Evolutionary conservation across 2,113 vertebrate species (phyloP), one percentile per base, ranked within the genome.

Genomic region (Embiotoca jacksoni): DNA sequence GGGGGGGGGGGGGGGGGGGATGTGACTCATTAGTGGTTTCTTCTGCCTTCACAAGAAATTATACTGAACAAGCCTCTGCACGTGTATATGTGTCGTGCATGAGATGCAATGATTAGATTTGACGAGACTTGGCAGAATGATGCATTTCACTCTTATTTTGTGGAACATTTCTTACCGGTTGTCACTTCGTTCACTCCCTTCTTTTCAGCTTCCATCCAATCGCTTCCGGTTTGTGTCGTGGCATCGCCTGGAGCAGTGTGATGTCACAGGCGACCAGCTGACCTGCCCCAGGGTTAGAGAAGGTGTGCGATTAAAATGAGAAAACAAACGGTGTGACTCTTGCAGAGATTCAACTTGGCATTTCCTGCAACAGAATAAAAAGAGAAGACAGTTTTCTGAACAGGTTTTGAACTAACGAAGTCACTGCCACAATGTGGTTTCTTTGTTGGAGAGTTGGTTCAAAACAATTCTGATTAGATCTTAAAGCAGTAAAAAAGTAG

Each of bases 211-310:
- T 90, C 97, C 96, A 52, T 97, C 96, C 71, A 95, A 96, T 80
- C 93, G 93, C 23, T 97, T 95, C 87, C 95, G 95, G 67, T 96
- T 96, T 69, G 91, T 95, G 23, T 90, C 92, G 49, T 98, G 97
- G 98, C 92, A 94, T 70, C 91, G 94, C 60, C 80, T 98, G 89
- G 94, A 96, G 69, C 94, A 96, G 57, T 95, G 95, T 61, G 93
- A 95, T 32, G 87, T 99, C 86, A 93, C 75, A 67, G 98, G 97
- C 71, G 94, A 96, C 89, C 97, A 97, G 90, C 96, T 99, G 82
- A 92, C 9, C 75, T 97, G 96, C 63, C 98, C 97, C 78, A 94
- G 97, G 89, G 95, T 99, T 82, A 95, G 97, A 95, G 93, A 98
- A 96, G 97, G 97, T 98, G 87, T 91, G 86, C 50, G 9, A 70